Percentiles rank a stretch among this genome's conserved stretches.
phyloP scores from a whole-genome alignment of 2,797 vertebrate genomes.

The Vipera ursinii region DNA sequence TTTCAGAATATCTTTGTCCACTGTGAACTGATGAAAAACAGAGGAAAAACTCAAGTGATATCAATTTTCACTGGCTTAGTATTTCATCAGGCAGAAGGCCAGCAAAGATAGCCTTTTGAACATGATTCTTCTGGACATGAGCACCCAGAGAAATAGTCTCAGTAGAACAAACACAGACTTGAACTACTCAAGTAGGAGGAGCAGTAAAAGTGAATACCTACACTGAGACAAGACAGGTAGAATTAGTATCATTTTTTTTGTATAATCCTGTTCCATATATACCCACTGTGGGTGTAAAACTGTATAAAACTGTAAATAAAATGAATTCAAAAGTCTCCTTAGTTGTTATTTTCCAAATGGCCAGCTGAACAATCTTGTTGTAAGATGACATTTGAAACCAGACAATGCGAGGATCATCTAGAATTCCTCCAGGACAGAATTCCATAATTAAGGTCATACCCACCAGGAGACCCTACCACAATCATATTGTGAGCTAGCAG shows the following conservation, averaged over 20 bases:
- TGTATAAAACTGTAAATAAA: neutral
- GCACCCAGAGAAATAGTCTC: conserved; percentile 89
- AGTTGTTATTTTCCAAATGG: neutral
- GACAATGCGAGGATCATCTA: neutral
- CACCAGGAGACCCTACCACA: neutral
- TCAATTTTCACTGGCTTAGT: conserved; percentile 89
- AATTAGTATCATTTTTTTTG: conserved; percentile 94
- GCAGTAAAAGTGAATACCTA: conserved; percentile 91
- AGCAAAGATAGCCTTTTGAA: conserved; percentile 86
- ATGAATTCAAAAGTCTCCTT: neutral
- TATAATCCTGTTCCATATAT: neutral
- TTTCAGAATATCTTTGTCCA: conserved; percentile 89
- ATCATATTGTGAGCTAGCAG: neutral
- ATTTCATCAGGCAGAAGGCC: conserved; percentile 94
- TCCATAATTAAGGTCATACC: neutral
- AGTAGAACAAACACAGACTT: conserved; percentile 87
- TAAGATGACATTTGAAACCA: neutral
- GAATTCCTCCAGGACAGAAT: neutral
- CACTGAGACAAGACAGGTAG: conserved; percentile 88
- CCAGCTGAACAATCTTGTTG: neutral
- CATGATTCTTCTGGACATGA: conserved; percentile 84
- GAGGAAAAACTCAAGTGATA: conserved; percentile 89
- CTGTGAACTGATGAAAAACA: conserved; percentile 90
- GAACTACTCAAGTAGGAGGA: conserved; percentile 88
- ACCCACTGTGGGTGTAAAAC: neutral